Base-by-base conservation (phyloP, 35 echinoderm and acorn worm genomes). In the Ophiothrix spiculata region DNA sequence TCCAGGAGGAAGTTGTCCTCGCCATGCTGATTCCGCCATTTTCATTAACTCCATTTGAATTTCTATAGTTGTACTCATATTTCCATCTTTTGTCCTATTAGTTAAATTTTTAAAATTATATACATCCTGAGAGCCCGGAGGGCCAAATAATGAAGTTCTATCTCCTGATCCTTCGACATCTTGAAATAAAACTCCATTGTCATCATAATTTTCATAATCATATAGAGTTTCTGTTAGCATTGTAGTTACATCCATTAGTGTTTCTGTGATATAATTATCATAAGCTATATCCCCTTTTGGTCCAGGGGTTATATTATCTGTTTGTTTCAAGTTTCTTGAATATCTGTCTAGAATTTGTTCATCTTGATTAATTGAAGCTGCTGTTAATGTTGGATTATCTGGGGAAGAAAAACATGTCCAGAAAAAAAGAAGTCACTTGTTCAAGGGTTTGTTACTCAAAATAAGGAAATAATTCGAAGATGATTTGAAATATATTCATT, bases 41-140 rank as follows among this genome's bases (percentile, higher is more conserved):
- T 69, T 69, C 60, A 69, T 69, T n/a, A 69, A 69, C 29, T 69
- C 1, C 4, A 69, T 25, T 69, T 69, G 60, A 69, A 69, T 69
- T n/a, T n/a, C n/a, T n/a, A n/a, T n/a, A 69, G 60, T 12, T 12
- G 8, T 28, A 69, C 60, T 69, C 3, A 1, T 25, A 69, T 69
- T 69, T 69, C 60, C 60, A 69, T 28, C 29, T 69, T 69, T 10
- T 69, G 60, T 69, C 2, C 16, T 12, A 69, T 69, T 69, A 69
- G 60, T 25, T 69, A 69, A 69, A 69, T 69, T 69, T 69, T 69
- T 1, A 69, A 25, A 69, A 69, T 69, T 69, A 69, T 69, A 2
- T 69, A 69, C 60, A 69, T 28, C 60, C 60, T 69, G 60, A 69
- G 60, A 69, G 60, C 60, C 60, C 29, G 60, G 60, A 69, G 16